Percentiles rank a stretch among this genome's conserved stretches.
These are phyloP conservation scores for Mugil cephalus DNA, from an alignment of 2,113 vertebrate genomes.

Conservation along the genomic window DNA sequence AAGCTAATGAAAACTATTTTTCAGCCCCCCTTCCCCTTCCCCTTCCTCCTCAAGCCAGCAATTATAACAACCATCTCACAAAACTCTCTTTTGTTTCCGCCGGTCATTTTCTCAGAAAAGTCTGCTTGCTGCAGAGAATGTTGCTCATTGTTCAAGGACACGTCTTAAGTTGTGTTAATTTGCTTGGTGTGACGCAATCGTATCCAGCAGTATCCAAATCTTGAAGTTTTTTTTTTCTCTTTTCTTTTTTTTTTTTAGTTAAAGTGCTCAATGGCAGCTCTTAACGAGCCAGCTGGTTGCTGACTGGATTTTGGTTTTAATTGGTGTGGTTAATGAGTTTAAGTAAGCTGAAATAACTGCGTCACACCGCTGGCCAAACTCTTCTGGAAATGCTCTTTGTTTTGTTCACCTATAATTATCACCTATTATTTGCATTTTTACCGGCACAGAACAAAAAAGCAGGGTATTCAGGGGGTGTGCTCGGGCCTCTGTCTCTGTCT, in stretches of 20 bases:
- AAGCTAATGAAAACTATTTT: not conserved
- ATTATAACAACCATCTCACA: conserved; percentile 22
- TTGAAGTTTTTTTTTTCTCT: conserved; percentile 65
- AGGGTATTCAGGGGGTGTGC: conserved; percentile 22
- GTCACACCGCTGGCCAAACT: conserved; percentile 64
- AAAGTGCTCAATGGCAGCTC: conserved; percentile 67
- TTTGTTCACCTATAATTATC: conserved; percentile 60
- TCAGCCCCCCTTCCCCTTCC: not conserved
- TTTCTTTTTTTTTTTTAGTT: conserved; percentile 58
- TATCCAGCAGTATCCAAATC: conserved; percentile 64
- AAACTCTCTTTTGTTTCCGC: conserved; percentile 67
- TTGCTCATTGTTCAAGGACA: conserved; percentile 70
- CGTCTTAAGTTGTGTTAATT: conserved; percentile 76
- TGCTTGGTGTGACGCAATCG: conserved; percentile 71
- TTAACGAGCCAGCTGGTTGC: conserved; percentile 67
- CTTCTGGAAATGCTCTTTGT: conserved; percentile 64
- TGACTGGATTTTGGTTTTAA: conserved; percentile 83
- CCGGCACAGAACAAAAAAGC: conserved; percentile 12
- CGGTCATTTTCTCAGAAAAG: conserved; percentile 25
- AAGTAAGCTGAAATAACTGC: conserved; percentile 81
- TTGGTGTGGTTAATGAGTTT: conserved; percentile 79
- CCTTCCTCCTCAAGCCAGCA: not conserved
- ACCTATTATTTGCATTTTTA: conserved; percentile 7
- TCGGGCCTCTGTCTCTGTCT: conserved; percentile 27
- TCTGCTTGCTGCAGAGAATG: conserved; percentile 51